Conservation (phyloP, 2,113 vertebrate species). For the Gnathonemus longibarbis region DNA sequence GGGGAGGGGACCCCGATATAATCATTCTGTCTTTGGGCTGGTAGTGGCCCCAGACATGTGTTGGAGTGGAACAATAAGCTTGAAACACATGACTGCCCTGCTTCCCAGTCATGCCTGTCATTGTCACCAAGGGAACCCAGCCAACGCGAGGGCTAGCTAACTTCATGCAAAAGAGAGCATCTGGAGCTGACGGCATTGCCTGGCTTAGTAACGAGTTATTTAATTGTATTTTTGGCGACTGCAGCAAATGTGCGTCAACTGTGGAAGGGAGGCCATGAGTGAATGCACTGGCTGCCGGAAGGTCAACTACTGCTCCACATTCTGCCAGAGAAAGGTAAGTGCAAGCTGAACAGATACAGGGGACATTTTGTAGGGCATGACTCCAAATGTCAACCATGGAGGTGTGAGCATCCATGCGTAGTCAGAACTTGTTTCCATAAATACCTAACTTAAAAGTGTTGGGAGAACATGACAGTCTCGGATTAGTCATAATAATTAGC, state of each 20-base stretch:
- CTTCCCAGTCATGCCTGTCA: not conserved
- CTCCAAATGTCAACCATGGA: not conserved
- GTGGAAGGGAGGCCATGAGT: slow-evolving; percentile 81
- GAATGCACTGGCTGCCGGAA: slow-evolving; percentile 95
- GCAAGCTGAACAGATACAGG: not conserved
- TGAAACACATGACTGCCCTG: not conserved
- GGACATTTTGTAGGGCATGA: not conserved
- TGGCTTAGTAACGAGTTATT: not conserved
- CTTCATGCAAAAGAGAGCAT: not conserved
- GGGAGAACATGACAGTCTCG: not conserved
- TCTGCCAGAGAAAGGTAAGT: slow-evolving; percentile 91
- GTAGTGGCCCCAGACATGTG: not conserved
- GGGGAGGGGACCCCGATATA: not conserved
- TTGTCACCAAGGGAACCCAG: not conserved
- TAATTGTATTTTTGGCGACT: slow-evolving; percentile 14
- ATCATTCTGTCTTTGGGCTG: not conserved
- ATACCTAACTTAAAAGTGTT: not conserved
- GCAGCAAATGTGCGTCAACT: slow-evolving; percentile 91
- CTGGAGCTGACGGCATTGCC: not conserved
- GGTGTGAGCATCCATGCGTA: not conserved
- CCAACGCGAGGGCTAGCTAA: not conserved
- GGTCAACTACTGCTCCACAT: slow-evolving; percentile 95
- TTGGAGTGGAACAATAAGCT: not conserved
- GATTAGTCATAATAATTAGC: not conserved
- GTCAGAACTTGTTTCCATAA: not conserved